Percentiles rank a stretch among this genome's conserved stretches.
Evolutionary conservation across 1,140 invertebrate genomes (phyloP).

Genomic region (Sycobia sp.): DNA sequence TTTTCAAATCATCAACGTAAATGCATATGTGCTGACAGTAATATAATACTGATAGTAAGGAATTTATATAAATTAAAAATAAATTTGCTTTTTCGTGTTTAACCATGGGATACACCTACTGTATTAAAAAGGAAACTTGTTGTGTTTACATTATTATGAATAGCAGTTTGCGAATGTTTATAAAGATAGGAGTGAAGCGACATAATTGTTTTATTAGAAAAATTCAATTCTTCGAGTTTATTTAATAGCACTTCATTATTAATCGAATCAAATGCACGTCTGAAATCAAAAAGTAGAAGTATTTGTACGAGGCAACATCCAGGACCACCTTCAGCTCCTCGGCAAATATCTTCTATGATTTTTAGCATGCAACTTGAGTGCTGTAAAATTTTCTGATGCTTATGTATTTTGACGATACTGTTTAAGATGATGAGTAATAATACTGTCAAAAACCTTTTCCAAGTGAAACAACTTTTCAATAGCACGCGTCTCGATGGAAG

Average conservation of each 20-base stretch:
- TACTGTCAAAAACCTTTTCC: background rate
- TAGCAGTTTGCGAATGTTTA: background rate
- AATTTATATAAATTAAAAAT: conserved; percentile 5
- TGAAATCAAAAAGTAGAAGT: background rate
- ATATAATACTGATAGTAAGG: background rate
- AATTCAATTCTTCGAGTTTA: background rate
- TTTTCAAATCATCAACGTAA: background rate
- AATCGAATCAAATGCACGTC: background rate
- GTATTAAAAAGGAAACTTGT: background rate
- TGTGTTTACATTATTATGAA: background rate
- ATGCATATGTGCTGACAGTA: background rate
- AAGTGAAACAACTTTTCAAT: background rate
- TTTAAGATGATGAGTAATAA: background rate
- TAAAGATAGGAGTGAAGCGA: background rate
- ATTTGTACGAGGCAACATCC: background rate
- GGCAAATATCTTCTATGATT: background rate
- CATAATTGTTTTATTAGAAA: background rate
- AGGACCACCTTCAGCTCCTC: background rate
- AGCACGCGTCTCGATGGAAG: too few species aligned
- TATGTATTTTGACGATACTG: background rate
- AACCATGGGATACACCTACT: background rate
- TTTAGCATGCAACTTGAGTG: background rate
- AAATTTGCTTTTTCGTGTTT: too few species aligned
- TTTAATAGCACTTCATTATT: background rate
- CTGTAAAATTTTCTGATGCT: background rate